Evolutionary conservation across 2,888 invertebrate genomes (phyloP).

Genomic region (Meandrusa payeni): DNA sequence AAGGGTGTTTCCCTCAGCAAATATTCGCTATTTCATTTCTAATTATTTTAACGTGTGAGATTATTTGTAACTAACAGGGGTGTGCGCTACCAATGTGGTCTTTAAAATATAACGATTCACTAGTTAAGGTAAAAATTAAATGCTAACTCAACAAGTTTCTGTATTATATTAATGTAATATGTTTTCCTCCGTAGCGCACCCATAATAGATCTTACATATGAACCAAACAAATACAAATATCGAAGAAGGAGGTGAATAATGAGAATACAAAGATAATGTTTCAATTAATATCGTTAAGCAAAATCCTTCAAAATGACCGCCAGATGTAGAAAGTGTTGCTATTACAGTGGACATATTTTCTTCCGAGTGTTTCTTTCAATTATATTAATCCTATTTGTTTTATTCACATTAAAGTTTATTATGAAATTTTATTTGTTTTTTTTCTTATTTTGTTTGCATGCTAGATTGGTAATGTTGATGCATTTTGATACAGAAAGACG

Average conservation of each 20-base stretch:
- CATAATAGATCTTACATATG: slow-evolving; percentile 65
- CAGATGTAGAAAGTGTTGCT: slow-evolving; percentile 58
- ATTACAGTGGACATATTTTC: slow-evolving; percentile 47
- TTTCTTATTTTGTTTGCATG: slow-evolving; percentile 59
- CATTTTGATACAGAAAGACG: slow-evolving; percentile 24
- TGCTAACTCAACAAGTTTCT: slow-evolving; percentile 21
- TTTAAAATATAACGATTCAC: slow-evolving; percentile 3
- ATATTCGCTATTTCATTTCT: slow-evolving; percentile 15
- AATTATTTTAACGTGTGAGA: slow-evolving; percentile 16
- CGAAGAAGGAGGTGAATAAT: slow-evolving; percentile 56
- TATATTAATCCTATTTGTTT: slow-evolving; percentile 53
- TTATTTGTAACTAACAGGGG: slow-evolving; percentile 47
- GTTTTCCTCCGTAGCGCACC: slow-evolving; percentile 75
- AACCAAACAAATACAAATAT: slow-evolving; percentile 73
- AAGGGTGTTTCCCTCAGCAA: no score
- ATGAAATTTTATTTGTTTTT: slow-evolving; percentile 61
- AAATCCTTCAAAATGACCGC: slow-evolving; percentile 40
- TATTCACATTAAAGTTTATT: slow-evolving; percentile 71
- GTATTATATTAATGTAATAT: slow-evolving; percentile 34
- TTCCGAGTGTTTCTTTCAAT: slow-evolving; percentile 59
- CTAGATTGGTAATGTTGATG: slow-evolving; percentile 42
- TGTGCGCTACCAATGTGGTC: slow-evolving; percentile 51
- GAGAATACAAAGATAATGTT: slow-evolving; percentile 29
- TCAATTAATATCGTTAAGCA: slow-evolving; percentile 26
- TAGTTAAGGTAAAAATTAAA: no score